phyloP scores from a whole-genome alignment of 2,888 invertebrate genomes.

The Spilosoma lubricipeda region DNA sequence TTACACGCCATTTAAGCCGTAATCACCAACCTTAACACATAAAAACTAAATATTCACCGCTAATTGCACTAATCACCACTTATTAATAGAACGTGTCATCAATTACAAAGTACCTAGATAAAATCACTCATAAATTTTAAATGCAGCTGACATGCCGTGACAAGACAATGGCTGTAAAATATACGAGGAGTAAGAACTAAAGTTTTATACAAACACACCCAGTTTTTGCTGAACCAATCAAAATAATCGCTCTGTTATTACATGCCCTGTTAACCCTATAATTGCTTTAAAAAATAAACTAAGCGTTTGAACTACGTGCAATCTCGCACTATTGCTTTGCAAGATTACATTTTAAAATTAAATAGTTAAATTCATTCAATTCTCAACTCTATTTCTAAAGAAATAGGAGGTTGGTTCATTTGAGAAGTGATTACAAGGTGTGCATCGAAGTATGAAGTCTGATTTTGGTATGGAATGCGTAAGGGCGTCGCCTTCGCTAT shows the following conservation, averaged over 20 bases:
- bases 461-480: conserved; percentile 66
- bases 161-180: conserved; percentile 35
- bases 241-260: conserved; percentile 68
- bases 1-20: conserved; percentile 18
- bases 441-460: conserved; percentile 59
- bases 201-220: conserved; percentile 49
- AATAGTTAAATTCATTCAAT: conserved; percentile 10
- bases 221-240: conserved; percentile 67
- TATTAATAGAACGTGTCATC: conserved; percentile 29
- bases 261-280: conserved; percentile 74
- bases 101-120: conserved; percentile 35
- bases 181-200: conserved; percentile 3
- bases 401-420: conserved; percentile 21
- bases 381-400: conserved; percentile 24
- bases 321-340: conserved; percentile 51
- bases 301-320: conserved; percentile 58
- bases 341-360: conserved; percentile 16
- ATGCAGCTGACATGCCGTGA: conserved; percentile 34
- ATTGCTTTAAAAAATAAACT: conserved; percentile 69
- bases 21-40: conserved; percentile 39
- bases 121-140: conserved; percentile 33
- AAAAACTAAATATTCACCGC: conserved; percentile 34
- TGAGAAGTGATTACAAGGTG: conserved; percentile 21
- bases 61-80: conserved; percentile 30
- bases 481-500: conserved; percentile 62